phyloP scores from a whole-genome alignment of 1,140 invertebrate species.

The Geopemphigus sp. region DNA sequence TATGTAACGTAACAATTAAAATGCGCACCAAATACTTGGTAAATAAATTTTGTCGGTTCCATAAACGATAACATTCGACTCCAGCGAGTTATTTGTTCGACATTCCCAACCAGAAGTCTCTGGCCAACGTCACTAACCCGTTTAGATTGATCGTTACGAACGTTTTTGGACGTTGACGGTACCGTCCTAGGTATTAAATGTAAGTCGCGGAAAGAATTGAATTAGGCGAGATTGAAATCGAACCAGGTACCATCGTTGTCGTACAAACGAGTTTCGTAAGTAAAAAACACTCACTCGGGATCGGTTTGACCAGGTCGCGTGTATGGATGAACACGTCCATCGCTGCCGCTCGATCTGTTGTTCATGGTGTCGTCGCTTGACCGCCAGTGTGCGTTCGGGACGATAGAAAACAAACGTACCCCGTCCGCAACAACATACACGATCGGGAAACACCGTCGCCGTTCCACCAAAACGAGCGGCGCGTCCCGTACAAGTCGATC shows the following conservation, averaged over 20 bases:
- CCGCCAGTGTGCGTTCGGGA: too few relatives aligned
- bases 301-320: background rate
- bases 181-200: background rate
- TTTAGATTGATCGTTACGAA: background rate
- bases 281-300: background rate
- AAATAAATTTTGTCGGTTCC: background rate
- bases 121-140: background rate
- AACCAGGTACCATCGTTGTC: too few relatives aligned
- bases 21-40: conserved; percentile 10
- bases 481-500: too few relatives aligned
- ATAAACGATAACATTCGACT: background rate
- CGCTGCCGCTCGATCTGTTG: background rate
- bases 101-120: conserved; percentile 26
- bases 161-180: background rate
- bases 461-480: too few relatives aligned
- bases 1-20: too few relatives aligned
- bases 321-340: background rate
- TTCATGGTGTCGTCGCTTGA: too few relatives aligned
- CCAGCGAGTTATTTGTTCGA: conserved; percentile 3
- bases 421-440: too few relatives aligned
- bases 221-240: too few relatives aligned
- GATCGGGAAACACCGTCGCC: too few relatives aligned
- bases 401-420: too few relatives aligned
- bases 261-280: too few relatives aligned
- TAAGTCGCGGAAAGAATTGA: too few relatives aligned